phyloP scores from a whole-genome alignment of 2,113 vertebrate species.

The Symphodus melops region DNA sequence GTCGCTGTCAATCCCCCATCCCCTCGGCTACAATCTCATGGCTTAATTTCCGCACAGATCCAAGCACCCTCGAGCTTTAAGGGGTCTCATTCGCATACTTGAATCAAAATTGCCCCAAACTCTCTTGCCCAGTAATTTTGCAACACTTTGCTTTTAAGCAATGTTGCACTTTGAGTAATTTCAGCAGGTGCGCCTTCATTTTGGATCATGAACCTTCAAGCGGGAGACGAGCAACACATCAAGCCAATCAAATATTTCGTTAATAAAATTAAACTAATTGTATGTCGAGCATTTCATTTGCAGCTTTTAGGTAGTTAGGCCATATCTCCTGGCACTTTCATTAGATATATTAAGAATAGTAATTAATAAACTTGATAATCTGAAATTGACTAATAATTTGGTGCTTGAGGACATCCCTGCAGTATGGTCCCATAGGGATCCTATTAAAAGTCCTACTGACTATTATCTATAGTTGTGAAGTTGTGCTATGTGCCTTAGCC shows the following conservation, averaged over 20 bases:
- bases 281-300: constrained; percentile 65
- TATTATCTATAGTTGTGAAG: constrained; percentile 61
- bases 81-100: constrained; percentile 72
- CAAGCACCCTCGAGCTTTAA: constrained; percentile 71
- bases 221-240: constrained; percentile 22
- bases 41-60: constrained; percentile 74
- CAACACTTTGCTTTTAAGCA: constrained; percentile 60
- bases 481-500: constrained; percentile 50
- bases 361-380: constrained; percentile 78
- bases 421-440: constrained; percentile 61
- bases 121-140: constrained; percentile 66
- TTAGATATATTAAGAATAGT: constrained; percentile 79
- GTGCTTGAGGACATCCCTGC: constrained; percentile 75
- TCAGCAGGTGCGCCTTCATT: constrained; percentile 26
- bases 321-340: constrained; percentile 62
- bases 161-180: constrained; percentile 52
- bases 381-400: constrained; percentile 78
- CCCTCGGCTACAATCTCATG: constrained; percentile 65
- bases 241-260: constrained; percentile 46
- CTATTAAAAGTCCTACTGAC: constrained; percentile 60
- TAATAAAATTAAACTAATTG: constrained; percentile 56
- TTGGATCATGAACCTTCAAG: constrained; percentile 36
- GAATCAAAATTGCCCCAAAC: constrained; percentile 71
- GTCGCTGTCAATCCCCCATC: constrained; percentile 64
- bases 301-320: constrained; percentile 65